Evolutionary conservation across 2,888 invertebrate genomes (phyloP), one percentile per base, ranked within the genome.

Genomic region (Agonopterix alstromeriana): DNA sequence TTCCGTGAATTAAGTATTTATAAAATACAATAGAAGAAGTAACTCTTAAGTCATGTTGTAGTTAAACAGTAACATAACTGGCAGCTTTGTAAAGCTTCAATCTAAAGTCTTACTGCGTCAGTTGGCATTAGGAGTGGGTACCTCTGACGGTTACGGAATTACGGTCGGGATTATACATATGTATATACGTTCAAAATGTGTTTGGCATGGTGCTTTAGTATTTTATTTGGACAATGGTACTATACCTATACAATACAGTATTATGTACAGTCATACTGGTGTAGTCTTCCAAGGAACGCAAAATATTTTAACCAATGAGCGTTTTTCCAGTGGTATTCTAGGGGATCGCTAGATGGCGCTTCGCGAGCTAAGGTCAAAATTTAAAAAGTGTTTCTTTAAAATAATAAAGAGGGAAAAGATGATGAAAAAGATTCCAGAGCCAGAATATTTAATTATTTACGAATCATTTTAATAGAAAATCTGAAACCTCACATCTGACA

Each of bases 271-370:
- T 77, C 70, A 73, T 72, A 71, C 73, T 72, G 73, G 75, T 76
- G 78, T 81, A 77, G 84, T 82, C 85, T 85, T 84, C 82, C 82
- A 82, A 70, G 70, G 72, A 77, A 74, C 71, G 73, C 74, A 62
- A 65, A 27, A 27, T 27, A 27, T 27, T 27, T 27, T 27, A 27
- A 27, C 27, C 27, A 27, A 27, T 27, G 27, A 27, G 27, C 27
- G 7, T 38, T 38, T 9, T 38, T 38, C n/a, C n/a, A 8, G n/a
- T n/a, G 7, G 4, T 38, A 10, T 4, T 38, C n/a, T 9, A 38
- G 38, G n/a, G 38, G n/a, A 38, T 38, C 10, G n/a, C 38, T 9
- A 9, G 38, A n/a, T 9, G 38, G 7, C 9, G 10, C n/a, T n/a
- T n/a, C n/a, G n/a, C n/a, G n/a, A n/a, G n/a, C n/a, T n/a, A n/a